Base-by-base conservation (phyloP, 2,888 invertebrate genomes). In the Choreutis nemorana region DNA sequence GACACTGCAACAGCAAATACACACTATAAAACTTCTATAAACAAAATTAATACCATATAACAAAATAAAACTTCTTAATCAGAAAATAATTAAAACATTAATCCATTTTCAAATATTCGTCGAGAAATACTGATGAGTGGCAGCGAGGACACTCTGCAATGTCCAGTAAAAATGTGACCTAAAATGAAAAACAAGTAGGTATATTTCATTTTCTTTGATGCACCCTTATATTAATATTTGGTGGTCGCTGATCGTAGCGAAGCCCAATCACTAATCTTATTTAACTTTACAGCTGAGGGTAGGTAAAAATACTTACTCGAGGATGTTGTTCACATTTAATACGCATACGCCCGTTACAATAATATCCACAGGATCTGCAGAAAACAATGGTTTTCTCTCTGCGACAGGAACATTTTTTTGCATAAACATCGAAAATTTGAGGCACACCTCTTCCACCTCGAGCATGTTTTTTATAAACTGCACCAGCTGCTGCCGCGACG, bases 101-200 rank as follows among this genome's bases (percentile, higher is more conserved):
- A 24, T 9, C 6, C 3, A 12, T 45, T 29, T 44, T 50, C 30
- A 33, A 36, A 36, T 66, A 63, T 48, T 78, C 78, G 43, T 77
- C 77, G 34, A 78, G 41, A 39, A 63, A 73, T 10, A 54, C 50
- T 12, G 67, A 37, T 7, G 71, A 71, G 31, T 61, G 68, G 48
- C 82, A 82, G 5, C 67, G 58, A 3, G 81, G 81, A 36, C 82
- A 82, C 31, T 75, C 71, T 0, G 68, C 39, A 31, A 81, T 68
- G 32, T 82, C 82, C 37, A 73, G 44, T 12, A 82, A 45, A 39
- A 79, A 82, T 16, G 71, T 67, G 4, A 78, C 70, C 82, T 82
- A 63, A 14, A 63, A 64, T 18, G 18, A 41, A 44, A 37, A 18
- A 28, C 5, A 21, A 14, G n/a, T n/a, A n/a, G n/a, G n/a, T n/a